Conservation (phyloP, 1,140 invertebrate species). For the Panagrolaimus sp. region DNA sequence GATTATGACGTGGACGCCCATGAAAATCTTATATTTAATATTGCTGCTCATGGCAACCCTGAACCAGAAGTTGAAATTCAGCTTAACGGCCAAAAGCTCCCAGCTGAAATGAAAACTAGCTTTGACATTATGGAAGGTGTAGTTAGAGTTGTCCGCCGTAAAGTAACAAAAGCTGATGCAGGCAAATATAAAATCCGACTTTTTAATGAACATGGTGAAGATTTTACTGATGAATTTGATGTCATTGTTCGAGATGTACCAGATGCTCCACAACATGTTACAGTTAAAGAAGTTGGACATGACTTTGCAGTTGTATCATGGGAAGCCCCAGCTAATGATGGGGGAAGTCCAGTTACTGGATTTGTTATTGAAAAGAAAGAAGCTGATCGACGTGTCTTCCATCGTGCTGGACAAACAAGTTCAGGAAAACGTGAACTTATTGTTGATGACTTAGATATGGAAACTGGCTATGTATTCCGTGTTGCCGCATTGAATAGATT, state of each 20-base stretch:
- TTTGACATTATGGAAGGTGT: slow-evolving; percentile 43
- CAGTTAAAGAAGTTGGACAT: slow-evolving; percentile 82
- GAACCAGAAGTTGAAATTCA: slow-evolving; percentile 49
- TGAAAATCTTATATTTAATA: slow-evolving; percentile 38
- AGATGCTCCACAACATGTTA: slow-evolving; percentile 77
- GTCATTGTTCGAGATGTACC: slow-evolving; percentile 67
- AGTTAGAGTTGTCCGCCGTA: slow-evolving; percentile 33
- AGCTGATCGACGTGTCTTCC: slow-evolving; percentile 69
- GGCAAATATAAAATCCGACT: slow-evolving; percentile 82
- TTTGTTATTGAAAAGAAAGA: slow-evolving; percentile 88
- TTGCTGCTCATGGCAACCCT: slow-evolving; percentile 25
- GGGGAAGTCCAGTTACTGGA: slow-evolving; percentile 84
- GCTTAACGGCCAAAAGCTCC: slow-evolving; percentile 41
- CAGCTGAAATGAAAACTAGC: slow-evolving; percentile 39
- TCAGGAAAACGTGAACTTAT: slow-evolving; percentile 31
- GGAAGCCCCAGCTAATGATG: slow-evolving; percentile 81
- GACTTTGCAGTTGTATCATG: slow-evolving; percentile 95
- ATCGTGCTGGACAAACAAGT: slow-evolving; percentile 45
- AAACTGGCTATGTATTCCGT: slow-evolving; percentile 47
- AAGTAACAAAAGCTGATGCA: slow-evolving; percentile 65
- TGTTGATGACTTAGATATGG: slow-evolving; percentile 52
- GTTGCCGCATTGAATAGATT: slow-evolving; percentile 52
- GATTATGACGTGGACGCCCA: slow-evolving; percentile 35
- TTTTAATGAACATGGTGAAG: slow-evolving; percentile 86
- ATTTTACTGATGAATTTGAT: slow-evolving; percentile 66